These are phyloP conservation scores for Lagodon rhomboides DNA, from an alignment of 2,797 vertebrate species.

Conservation along the genomic window DNA sequence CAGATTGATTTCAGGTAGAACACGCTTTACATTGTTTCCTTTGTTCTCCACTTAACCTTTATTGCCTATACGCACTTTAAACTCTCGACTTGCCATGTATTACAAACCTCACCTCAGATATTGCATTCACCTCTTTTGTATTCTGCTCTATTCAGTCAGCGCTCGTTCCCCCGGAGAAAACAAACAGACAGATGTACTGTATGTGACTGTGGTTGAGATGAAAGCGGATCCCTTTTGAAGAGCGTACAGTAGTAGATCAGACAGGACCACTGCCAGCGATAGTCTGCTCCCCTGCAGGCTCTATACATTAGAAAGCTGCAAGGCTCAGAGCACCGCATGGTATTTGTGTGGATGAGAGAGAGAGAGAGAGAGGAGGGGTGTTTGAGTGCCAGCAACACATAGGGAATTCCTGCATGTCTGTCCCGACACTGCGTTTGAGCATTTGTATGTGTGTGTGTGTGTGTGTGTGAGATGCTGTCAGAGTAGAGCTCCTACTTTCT, in stretches of 20 bases:
- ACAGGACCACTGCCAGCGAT: slow-evolving; percentile 66
- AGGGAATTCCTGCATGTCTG: slow-evolving; percentile 78
- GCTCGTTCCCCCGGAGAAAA: slow-evolving; percentile 45
- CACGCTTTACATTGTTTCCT: slow-evolving; percentile 5
- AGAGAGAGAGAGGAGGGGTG: slow-evolving; percentile 29
- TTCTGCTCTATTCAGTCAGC: slow-evolving; percentile 26
- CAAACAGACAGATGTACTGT: slow-evolving; percentile 63
- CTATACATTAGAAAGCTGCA: slow-evolving; percentile 57
- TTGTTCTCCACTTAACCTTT: slow-evolving; percentile 15
- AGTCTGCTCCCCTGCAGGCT: slow-evolving; percentile 72
- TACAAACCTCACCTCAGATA: slow-evolving; percentile 22
- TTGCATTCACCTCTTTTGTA: slow-evolving; percentile 28
- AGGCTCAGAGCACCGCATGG: slow-evolving; percentile 62
- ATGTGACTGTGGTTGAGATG: slow-evolving; percentile 66
- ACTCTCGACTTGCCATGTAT: background rate
- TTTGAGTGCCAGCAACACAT: slow-evolving; percentile 54
- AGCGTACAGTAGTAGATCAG: slow-evolving; percentile 72
- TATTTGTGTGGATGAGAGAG: slow-evolving; percentile 55
- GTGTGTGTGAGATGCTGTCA: slow-evolving; percentile 55
- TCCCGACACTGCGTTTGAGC: slow-evolving; percentile 45
- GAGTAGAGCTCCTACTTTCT: slow-evolving; percentile 51
- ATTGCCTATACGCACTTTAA: background rate
- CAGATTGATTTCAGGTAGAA: slow-evolving; percentile 19
- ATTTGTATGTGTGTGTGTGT: slow-evolving; percentile 22
- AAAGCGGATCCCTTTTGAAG: slow-evolving; percentile 67